Conservation (phyloP, 2,888 invertebrate genomes). For the Drosophila acutilabella region DNA sequence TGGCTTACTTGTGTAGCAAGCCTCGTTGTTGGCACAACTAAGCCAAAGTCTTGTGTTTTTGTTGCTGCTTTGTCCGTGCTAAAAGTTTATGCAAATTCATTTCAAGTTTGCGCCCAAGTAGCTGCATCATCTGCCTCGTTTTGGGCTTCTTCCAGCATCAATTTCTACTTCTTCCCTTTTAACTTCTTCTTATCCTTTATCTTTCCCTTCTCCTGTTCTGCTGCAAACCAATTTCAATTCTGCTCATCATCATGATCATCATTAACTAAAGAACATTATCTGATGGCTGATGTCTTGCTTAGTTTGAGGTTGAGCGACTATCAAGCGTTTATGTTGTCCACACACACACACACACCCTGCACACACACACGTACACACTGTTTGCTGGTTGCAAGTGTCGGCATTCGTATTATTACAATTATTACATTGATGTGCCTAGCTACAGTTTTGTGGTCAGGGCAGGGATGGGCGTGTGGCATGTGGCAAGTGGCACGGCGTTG, state of each 20-base stretch:
- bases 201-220: too few species aligned
- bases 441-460: constrained; percentile 40
- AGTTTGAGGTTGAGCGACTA: constrained; percentile 53
- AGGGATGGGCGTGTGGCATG: not conserved
- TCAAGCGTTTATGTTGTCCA: constrained; percentile 30
- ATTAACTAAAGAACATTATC: constrained; percentile 42
- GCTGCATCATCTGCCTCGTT: constrained; percentile 38
- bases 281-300: constrained; percentile 53
- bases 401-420: constrained; percentile 77
- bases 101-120: constrained; percentile 59
- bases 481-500: constrained; percentile 21
- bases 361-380: not conserved
- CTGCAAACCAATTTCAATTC: constrained; percentile 2
- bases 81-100: constrained; percentile 78
- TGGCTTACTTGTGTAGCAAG: not conserved
- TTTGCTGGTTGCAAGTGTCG: constrained; percentile 65
- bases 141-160: too few species aligned
- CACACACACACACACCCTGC: constrained; percentile 11
- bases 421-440: constrained; percentile 75
- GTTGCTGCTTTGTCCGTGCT: constrained; percentile 50
- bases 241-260: constrained; percentile 34
- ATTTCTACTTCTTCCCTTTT: too few species aligned
- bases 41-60: constrained; percentile 31
- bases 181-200: too few species aligned
- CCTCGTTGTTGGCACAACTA: constrained; percentile 30